These are phyloP conservation scores for Propithecus perrieri DNA, from an alignment of 2,797 vertebrate species.

Conservation along the genomic window DNA sequence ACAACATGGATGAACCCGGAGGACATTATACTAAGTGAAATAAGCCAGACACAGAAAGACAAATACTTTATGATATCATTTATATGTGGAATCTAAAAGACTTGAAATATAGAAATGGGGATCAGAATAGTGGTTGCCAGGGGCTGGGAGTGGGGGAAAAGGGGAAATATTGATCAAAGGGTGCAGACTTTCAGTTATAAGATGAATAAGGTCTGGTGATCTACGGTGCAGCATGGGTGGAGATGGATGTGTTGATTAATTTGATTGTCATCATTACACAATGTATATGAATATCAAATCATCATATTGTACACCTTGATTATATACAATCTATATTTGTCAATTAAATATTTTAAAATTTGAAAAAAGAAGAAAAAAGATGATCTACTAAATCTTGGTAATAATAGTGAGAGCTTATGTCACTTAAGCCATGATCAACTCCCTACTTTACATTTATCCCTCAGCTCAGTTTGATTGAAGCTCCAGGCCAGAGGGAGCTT, in stretches of 20 bases:
- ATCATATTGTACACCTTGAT: not conserved
- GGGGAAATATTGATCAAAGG: not conserved
- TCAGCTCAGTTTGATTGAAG: not conserved
- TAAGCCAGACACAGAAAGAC: not conserved
- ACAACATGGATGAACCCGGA: not conserved
- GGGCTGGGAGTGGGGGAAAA: not conserved
- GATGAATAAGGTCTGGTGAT: not conserved
- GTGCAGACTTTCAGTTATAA: not conserved
- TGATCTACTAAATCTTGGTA: not conserved
- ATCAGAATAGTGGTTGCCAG: not conserved
- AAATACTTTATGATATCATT: not conserved
- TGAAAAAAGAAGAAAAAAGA: not conserved
- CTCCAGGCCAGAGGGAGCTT: not conserved
- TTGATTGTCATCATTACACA: not conserved
- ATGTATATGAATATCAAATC: not conserved
- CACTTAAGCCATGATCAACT: not conserved
- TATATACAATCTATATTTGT: not conserved
- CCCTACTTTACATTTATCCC: not conserved
- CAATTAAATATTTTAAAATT: not conserved
- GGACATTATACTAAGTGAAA: not conserved
- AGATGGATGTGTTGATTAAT: not conserved
- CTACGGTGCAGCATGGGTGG: not conserved
- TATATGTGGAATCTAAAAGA: not conserved
- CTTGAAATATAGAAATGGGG: not conserved
- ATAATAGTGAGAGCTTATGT: not conserved